These are phyloP conservation scores for Portunus trituberculatus DNA, from an alignment of 1,140 invertebrate species.

Conservation along the genomic window DNA sequence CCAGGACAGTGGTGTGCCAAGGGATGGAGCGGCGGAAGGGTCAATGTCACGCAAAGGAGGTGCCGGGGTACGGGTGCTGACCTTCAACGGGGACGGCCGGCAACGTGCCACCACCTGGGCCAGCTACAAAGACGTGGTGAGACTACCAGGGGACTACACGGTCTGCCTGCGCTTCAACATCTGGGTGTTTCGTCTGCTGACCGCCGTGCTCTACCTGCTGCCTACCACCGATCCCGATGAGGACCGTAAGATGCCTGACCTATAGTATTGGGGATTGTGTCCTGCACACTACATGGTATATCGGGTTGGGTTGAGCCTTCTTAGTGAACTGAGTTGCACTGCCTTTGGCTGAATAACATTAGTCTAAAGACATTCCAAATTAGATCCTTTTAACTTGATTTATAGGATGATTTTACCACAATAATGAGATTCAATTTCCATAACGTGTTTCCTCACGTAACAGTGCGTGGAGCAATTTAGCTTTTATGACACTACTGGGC, in stretches of 20 bases:
- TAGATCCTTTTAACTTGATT: no score
- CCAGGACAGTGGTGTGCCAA: background rate
- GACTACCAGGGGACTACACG: conserved; percentile 52
- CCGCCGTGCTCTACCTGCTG: conserved; percentile 70
- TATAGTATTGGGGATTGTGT: no score
- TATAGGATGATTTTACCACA: no score
- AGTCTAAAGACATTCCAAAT: no score
- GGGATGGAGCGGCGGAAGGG: background rate
- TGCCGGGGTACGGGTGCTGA: conserved; percentile 10
- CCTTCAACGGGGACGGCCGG: conserved; percentile 60
- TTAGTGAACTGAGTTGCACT: no score
- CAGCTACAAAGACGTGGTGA: conserved; percentile 32
- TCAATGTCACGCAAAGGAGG: background rate
- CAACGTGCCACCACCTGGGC: conserved; percentile 61
- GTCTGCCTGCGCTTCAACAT: conserved; percentile 70
- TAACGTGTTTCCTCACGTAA: no score
- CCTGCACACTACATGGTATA: no score
- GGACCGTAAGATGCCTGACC: conserved; percentile 57
- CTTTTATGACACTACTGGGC: no score
- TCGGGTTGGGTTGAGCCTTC: no score
- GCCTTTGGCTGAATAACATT: no score
- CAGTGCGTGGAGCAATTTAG: no score
- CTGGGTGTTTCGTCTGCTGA: conserved; percentile 71
- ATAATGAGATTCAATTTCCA: no score
- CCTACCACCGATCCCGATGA: conserved; percentile 42